These are phyloP conservation scores for Chelidonichthys spinosus DNA, from an alignment of 2,797 vertebrate species.

Conservation along the genomic window DNA sequence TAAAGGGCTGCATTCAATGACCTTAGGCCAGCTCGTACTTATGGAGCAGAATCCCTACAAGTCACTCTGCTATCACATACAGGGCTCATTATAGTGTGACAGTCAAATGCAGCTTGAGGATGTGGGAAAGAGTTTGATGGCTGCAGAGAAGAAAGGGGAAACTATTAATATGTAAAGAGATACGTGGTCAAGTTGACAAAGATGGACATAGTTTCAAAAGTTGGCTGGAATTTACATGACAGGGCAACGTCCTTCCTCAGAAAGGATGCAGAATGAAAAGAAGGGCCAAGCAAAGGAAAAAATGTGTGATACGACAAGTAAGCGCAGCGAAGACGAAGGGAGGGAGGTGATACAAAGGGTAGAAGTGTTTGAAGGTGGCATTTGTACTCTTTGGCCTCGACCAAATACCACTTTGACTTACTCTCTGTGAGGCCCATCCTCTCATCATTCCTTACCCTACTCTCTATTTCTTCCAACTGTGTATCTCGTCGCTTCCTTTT, in stretches of 20 bases:
- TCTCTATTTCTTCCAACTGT: constrained; percentile 21
- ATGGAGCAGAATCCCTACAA: constrained; percentile 40
- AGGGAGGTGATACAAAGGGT: constrained; percentile 2
- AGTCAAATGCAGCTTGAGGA: constrained; percentile 23
- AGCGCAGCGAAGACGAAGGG: neutral
- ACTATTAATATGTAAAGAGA: neutral
- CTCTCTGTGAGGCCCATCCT: constrained; percentile 16
- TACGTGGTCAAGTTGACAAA: constrained; percentile 1
- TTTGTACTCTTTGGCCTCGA: neutral
- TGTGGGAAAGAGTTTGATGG: neutral
- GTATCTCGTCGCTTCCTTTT: constrained; percentile 21
- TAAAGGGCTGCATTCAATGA: constrained; percentile 33
- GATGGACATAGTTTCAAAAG: neutral
- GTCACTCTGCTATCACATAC: constrained; percentile 40
- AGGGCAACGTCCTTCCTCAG: neutral
- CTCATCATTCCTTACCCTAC: constrained; percentile 24
- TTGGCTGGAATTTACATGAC: too few species aligned
- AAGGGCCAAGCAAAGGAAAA: neutral
- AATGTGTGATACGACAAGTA: neutral
- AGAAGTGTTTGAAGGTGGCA: constrained; percentile 6
- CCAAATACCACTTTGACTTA: constrained; percentile 22
- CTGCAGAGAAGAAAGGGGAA: neutral
- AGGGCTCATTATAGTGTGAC: constrained; percentile 44
- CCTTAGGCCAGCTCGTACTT: constrained; percentile 52
- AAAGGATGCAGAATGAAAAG: neutral